Base-by-base conservation (phyloP, 2,888 invertebrate species). In the Lampropteryx suffumata region DNA sequence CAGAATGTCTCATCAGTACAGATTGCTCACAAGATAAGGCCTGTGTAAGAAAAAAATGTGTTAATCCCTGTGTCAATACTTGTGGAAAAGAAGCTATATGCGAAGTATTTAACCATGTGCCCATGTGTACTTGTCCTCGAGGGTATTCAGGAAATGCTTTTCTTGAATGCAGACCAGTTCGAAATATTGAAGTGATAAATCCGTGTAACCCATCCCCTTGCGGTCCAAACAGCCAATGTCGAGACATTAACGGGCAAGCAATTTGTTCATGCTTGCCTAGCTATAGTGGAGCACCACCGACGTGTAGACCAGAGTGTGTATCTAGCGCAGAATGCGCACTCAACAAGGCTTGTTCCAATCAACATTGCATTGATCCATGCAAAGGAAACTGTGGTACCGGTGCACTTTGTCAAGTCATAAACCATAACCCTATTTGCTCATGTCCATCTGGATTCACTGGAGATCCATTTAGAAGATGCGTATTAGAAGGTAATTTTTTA, bases 41-140 rank as follows among this genome's bases (percentile, higher is more conserved):
- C 28, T 96, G 96, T 67, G 82, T 93, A 2, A 91, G 91, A 75
- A 94, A 93, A 69, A 95, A 95, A 83, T 97, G 96, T 69, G 73
- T 90, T 34, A 94, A 96, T 79, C 96, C 96, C 24, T 96, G 97
- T 68, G 85, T 92, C 7, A 94, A 94, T 62, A 94, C 94, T 17
- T 97, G 97, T 73, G 96, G 95, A 0, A 82, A 84, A 55, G 93
- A 93, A 65, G 95, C 96, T 2, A 76, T 93, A 36, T 97, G 96
- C 68, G 91, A 92, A 47, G 94, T 95, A 1, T 92, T 94, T 42
- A 92, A 92, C 66, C 92, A 93, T 66, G 79, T 91, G 33, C 92
- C 93, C 0, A 90, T 91, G 80, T 93, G 93, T 64, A 89, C 84
- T 48, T 94, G 94, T 74, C 91, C 91, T 21, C 76, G 75, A 54